Evolutionary conservation across 2,113 vertebrate species (phyloP), one percentile per base, ranked within the genome.

Genomic region (Aphelocoma coerulescens): DNA sequence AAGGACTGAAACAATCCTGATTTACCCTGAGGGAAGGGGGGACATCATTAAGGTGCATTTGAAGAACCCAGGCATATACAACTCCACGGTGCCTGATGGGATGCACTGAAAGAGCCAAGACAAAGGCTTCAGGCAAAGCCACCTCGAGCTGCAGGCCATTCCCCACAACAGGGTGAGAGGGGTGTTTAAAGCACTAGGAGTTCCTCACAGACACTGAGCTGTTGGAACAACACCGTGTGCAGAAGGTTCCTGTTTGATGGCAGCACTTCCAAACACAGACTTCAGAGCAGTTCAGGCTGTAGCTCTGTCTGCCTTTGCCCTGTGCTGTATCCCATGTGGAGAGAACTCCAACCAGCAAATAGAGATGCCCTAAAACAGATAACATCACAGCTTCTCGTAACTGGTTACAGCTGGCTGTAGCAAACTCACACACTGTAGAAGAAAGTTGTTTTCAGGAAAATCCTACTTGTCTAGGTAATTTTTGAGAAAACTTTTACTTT

Each of bases 11-110:
- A 22, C 27, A 35, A 27, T 22, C 21, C 41, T 8, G 13, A 69
- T 49, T 69, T 39, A 44, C 8, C 16, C 24, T 74, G 5, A 7
- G 8, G 15, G 13, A 52, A 68, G 4, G 1, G 10, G 2, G 11
- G 1, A 69, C 1, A 3, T 2, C 0, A 0, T 43, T 43, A 37
- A 66, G 9, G 7, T 14, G 3, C 9, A 28, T 37, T 37, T 66
- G 48, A 44, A 84, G 80, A 62, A 49, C 32, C 8, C 62, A 57
- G 13, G 13, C 27, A 16, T 28, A 7, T 3, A 3, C 5, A 69
- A 3, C 12, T 85, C 19, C 17, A 2, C 13, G 59, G 19, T 57
- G 11, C 21, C 33, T 66, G 68, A 11, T 23, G 18, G 27, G 49
- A 24, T 41, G 11, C 30, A 32, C 15, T 3, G 0, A 43, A 77